phyloP scores from a whole-genome alignment of 2,113 vertebrate genomes.

The Passerina amoena region DNA sequence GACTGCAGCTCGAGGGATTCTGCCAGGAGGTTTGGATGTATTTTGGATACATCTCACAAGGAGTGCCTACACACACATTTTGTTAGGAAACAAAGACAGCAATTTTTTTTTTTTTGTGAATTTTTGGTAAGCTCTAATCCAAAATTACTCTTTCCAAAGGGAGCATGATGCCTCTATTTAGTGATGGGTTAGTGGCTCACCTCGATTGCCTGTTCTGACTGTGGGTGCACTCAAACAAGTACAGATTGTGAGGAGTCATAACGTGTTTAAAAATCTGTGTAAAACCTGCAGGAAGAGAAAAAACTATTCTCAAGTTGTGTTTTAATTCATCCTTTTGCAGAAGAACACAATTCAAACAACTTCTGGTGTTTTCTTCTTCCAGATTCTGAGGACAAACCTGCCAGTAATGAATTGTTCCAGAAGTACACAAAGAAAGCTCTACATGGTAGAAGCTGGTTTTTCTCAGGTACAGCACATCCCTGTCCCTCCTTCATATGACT shows the following conservation, averaged over 20 bases:
- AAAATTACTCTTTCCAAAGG: neutral
- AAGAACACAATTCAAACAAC: neutral
- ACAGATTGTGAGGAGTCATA: neutral
- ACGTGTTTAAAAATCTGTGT: neutral
- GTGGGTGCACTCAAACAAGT: neutral
- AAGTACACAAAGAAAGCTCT: neutral
- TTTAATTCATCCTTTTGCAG: neutral
- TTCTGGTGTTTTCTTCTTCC: neutral
- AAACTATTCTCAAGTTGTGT: rapidly evolving
- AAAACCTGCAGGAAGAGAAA: neutral
- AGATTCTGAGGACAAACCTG: neutral
- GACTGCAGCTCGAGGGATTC: neutral
- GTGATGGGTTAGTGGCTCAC: neutral
- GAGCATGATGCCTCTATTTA: neutral
- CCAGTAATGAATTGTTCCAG: neutral
- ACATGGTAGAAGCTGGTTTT: neutral
- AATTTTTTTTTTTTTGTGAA: rapidly evolving
- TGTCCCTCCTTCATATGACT: neutral
- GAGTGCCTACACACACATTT: neutral
- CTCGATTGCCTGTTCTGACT: neutral
- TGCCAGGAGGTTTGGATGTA: neutral
- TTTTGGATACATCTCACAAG: neutral
- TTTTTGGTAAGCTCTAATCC: neutral
- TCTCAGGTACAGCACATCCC: neutral
- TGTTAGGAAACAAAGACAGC: neutral